These are phyloP conservation scores for Terrapene triunguis DNA, from an alignment of 2,113 vertebrate species.

Conservation along the genomic window DNA sequence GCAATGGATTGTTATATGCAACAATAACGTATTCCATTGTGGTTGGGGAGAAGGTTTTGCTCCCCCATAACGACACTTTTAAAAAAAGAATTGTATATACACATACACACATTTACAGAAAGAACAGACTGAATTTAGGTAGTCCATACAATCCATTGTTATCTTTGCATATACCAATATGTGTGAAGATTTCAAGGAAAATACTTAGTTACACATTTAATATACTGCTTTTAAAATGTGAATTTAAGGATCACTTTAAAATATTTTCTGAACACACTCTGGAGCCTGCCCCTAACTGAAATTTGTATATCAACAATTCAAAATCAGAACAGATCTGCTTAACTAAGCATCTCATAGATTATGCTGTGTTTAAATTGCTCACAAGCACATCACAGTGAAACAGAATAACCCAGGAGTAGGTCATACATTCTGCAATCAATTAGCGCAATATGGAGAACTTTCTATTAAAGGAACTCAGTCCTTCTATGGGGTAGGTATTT, in stretches of 20 bases:
- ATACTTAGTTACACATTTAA: neutral
- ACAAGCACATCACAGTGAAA: neutral
- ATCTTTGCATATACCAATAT: no score
- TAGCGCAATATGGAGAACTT: neutral
- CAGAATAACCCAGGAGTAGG: neutral
- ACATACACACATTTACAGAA: no score
- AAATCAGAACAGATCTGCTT: neutral
- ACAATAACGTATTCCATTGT: neutral
- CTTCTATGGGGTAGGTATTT: neutral
- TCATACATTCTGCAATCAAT: neutral
- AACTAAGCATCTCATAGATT: fast-evolving
- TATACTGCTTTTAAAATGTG: neutral
- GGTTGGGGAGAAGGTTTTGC: neutral
- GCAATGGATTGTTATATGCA: neutral
- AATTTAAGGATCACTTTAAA: neutral
- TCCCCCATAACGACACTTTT: neutral
- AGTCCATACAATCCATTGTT: neutral
- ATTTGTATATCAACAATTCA: neutral
- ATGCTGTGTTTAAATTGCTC: neutral
- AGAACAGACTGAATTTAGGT: neutral
- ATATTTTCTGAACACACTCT: fast-evolving
- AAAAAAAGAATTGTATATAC: neutral
- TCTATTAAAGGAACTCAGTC: neutral
- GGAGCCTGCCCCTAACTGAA: neutral
- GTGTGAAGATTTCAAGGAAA: neutral